Evolutionary conservation across 2,888 invertebrate species (phyloP), one percentile per base, ranked within the genome.

Genomic region (Coelinius sp.): DNA sequence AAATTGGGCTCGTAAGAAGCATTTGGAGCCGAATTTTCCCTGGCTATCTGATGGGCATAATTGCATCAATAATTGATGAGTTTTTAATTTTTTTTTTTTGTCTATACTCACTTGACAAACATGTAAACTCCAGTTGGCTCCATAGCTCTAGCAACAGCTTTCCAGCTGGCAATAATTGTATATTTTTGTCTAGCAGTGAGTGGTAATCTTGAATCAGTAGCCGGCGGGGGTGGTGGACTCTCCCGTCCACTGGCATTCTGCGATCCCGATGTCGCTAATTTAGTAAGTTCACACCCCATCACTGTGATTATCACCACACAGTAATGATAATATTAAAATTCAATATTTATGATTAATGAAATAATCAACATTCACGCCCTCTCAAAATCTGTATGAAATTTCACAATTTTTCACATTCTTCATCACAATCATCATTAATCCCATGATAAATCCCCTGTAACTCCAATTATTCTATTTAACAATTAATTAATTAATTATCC

Each of bases 31-130:
- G n/a, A n/a, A n/a, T n/a, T n/a, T n/a, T n/a, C n/a, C n/a, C n/a
- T n/a, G n/a, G n/a, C n/a, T n/a, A n/a, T n/a, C n/a, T n/a, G n/a
- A n/a, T n/a, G n/a, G n/a, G n/a, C n/a, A n/a, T n/a, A n/a, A n/a
- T n/a, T n/a, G n/a, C n/a, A n/a, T n/a, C n/a, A n/a, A n/a, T n/a
- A n/a, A n/a, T n/a, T n/a, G n/a, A n/a, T n/a, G n/a, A n/a, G n/a
- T n/a, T n/a, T n/a, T n/a, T n/a, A n/a, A n/a, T n/a, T n/a, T n/a
- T n/a, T n/a, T n/a, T n/a, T n/a, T n/a, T n/a, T n/a, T n/a, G n/a
- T n/a, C n/a, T n/a, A n/a, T 2, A 93, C 95, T 93, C 89, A 96
- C 96, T 94, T 95, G 88, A 96, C 91, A 88, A 97, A 96, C 96
- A 97, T 97, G 89, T 93, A 93, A 79, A 96, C 93, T 65, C 96